Evolutionary conservation across 2,888 invertebrate genomes (phyloP), one percentile per base, ranked within the genome.

Genomic region (Acrobasis repandana): DNA sequence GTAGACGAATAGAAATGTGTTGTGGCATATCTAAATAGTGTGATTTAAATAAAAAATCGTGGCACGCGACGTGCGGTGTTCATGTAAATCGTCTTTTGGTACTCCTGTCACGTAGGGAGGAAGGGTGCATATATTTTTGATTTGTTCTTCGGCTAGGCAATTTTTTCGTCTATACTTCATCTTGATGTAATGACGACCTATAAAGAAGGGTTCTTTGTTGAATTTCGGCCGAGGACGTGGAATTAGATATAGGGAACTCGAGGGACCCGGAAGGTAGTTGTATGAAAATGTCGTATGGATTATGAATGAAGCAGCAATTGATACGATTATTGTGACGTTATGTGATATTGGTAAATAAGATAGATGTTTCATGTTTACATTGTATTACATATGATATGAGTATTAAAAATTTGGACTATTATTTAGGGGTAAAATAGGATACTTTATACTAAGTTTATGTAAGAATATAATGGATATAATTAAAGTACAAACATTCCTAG

Each of bases 111-210:
- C 92, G 92, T 92, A 85, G 77, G 71, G 65, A 68, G 77, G 84
- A 86, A 90, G 92, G 92, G 92, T 92, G 92, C 90, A 92, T 92
- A 91, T 90, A 89, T 92, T 92, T 91, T 90, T 91, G 90, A 90
- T 90, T 91, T 90, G 88, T 90, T 86, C 86, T 86, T 83, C 20
- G 81, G 80, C 80, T 80, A 84, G 83, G 86, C 87, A 83, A 85
- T 82, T 86, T 88, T 85, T 85, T 79, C 71, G 75, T 72, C 79
- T 80, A 77, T 83, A 80, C 80, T 79, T 80, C 78, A 76, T 77
- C 75, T 72, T 75, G 77, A 75, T 75, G 75, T 78, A 75, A 75
- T 75, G 72, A 71, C 63, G 68, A 66, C 64, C 64, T 63, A 62
- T 62, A 62, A 58, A 63, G 58, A 51, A 62, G 61, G 60, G 63